Evolutionary conservation across 2,113 vertebrate species (phyloP).

Genomic region (Scomber colias): DNA sequence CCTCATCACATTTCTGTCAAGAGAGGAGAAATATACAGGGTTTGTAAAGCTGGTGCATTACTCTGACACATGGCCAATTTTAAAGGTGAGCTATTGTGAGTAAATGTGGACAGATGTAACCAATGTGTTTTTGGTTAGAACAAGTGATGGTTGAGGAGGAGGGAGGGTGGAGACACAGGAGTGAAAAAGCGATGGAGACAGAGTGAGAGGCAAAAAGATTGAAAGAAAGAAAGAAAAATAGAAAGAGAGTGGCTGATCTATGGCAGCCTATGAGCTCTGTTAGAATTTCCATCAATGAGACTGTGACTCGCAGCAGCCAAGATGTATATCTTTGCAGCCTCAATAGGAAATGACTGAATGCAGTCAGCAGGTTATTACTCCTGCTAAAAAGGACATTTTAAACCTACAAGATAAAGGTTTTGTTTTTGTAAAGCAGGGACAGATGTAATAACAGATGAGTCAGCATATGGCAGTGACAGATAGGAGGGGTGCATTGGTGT

Average conservation of each 20-base stretch:
- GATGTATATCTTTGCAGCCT: constrained; percentile 20
- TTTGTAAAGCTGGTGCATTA: neutral
- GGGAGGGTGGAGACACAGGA: neutral
- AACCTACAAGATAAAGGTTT: neutral
- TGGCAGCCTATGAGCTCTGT: neutral
- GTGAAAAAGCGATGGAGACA: neutral
- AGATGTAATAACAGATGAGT: constrained; percentile 12
- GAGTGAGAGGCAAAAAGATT: neutral
- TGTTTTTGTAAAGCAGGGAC: constrained; percentile 3
- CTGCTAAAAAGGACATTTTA: neutral
- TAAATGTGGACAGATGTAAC: constrained; percentile 19
- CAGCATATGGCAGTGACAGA: constrained; percentile 5
- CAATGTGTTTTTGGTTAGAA: neutral
- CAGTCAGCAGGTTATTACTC: constrained; percentile 1
- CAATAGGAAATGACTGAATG: constrained; percentile 6
- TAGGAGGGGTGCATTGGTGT: neutral
- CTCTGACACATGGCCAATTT: neutral
- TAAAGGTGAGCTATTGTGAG: constrained; percentile 12
- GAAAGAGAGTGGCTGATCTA: constrained; percentile 10
- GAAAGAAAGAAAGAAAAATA: neutral
- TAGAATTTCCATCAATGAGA: neutral
- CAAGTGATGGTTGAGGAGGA: neutral
- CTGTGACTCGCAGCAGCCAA: neutral
- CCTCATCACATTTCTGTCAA: constrained; percentile 29
- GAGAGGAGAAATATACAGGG: constrained; percentile 3